Evolutionary conservation across 2,797 vertebrate genomes (phyloP).

Genomic region (Cuculus canorus): DNA sequence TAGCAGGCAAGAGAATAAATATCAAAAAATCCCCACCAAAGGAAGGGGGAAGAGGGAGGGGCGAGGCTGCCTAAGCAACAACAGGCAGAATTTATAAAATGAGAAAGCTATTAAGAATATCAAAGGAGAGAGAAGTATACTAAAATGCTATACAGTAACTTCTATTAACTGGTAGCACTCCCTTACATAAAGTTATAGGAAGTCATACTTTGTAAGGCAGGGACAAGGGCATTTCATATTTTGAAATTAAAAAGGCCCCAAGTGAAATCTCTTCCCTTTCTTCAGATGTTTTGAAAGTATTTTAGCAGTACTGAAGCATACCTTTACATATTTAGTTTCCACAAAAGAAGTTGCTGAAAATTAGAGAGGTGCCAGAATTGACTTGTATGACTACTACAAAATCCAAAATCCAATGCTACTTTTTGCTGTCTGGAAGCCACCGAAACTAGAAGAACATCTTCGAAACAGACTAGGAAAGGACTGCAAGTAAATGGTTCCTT

Average conservation of each 20-base stretch:
- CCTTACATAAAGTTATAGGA: neutral
- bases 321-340: neutral
- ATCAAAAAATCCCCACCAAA: neutral
- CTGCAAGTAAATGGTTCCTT: neutral
- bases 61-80: neutral
- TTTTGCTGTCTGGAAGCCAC: neutral
- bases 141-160: neutral
- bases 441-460: neutral
- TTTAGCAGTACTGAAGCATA: neutral
- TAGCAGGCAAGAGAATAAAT: neutral
- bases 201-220: neutral
- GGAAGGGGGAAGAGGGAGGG: neutral
- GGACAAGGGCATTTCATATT: neutral
- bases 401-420: neutral
- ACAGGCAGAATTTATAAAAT: neutral
- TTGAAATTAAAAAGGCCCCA: neutral
- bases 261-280: neutral
- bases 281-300: neutral
- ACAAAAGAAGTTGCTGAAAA: neutral
- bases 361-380: neutral
- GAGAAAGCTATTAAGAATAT: neutral
- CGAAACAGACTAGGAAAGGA: neutral
- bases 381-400: neutral
- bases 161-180: neutral
- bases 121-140: rapidly evolving